Base-by-base conservation (phyloP, 2,797 vertebrate species). In the Chromis chromis region DNA sequence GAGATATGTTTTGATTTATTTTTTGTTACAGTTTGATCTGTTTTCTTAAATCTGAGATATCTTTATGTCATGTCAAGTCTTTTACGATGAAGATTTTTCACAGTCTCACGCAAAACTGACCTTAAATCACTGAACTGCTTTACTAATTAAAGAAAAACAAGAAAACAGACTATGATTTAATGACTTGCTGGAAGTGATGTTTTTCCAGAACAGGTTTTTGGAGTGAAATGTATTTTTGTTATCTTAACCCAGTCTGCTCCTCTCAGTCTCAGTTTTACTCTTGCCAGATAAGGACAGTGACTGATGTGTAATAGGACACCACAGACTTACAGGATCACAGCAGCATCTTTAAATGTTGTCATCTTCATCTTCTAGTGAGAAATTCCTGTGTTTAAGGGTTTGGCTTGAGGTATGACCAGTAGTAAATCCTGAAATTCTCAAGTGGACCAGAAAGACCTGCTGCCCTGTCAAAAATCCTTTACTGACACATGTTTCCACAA, bases 281-380 rank as follows among this genome's bases (percentile, higher is more conserved):
- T 31, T 48, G 58, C 81, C 79, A 80, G 74, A 61, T 67, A 48
- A 73, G 71, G 60, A 62, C 65, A 36, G 72, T 76, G 79, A 88
- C 87, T 85, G 77, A 84, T 70, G 71, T 36, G 60, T 60, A 68
- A 76, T 12, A 36, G 10, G 33, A 36, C 33, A 36, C 33, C 33
- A 36, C 79, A 81, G 57, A 74, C 63, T 75, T 74, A 66, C 64
- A 33, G 54, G 44, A 25, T 24, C 17, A 31, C 3, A 1, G 4
- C 36, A 58, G 28, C 4, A 19, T 55, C 61, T 64, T 50, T 40
- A 53, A 40, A 67, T 11, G 3, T n/a, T 6, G 27, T 70, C 36
- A 24, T 69, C 44, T 21, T 48, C 17, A 33, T 63, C 24, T 70
- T 49, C 33, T 1, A 13, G 31, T 59, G 49, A 36, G 46, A 76